A percentile compares a stretch with the other conserved stretches of the same genome.
These are phyloP conservation scores for Bambusicola thoracicus DNA, from an alignment of 2,113 vertebrate genomes.

Conservation along the genomic window DNA sequence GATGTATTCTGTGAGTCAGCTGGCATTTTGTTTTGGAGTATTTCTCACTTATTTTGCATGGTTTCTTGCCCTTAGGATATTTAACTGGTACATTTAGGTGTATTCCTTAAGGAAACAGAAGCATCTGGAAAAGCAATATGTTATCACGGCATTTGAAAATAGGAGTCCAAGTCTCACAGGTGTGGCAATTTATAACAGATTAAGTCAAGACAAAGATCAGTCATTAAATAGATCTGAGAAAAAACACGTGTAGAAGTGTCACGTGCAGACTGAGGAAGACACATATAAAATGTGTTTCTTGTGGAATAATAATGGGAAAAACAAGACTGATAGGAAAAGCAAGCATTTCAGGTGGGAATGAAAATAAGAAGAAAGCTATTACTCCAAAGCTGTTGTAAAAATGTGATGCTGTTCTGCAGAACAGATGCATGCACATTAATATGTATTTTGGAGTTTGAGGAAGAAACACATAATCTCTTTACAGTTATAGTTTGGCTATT, in stretches of 20 bases:
- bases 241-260: fast-evolving
- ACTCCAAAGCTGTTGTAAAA: background rate
- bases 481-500: background rate
- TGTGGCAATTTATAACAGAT: background rate
- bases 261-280: background rate
- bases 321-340: background rate
- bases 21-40: background rate
- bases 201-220: background rate
- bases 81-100: background rate
- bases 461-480: background rate
- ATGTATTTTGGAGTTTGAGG: background rate
- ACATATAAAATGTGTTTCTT: background rate
- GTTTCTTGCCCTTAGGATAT: background rate
- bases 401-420: background rate
- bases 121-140: background rate
- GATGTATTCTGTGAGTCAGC: background rate
- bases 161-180: background rate
- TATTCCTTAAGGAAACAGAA: background rate
- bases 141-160: background rate
- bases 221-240: background rate
- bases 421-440: background rate
- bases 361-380: background rate
- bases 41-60: background rate
- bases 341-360: background rate
- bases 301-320: background rate